Conservation (phyloP, 2,113 vertebrate species). For the Sceloporus tristichus region DNA sequence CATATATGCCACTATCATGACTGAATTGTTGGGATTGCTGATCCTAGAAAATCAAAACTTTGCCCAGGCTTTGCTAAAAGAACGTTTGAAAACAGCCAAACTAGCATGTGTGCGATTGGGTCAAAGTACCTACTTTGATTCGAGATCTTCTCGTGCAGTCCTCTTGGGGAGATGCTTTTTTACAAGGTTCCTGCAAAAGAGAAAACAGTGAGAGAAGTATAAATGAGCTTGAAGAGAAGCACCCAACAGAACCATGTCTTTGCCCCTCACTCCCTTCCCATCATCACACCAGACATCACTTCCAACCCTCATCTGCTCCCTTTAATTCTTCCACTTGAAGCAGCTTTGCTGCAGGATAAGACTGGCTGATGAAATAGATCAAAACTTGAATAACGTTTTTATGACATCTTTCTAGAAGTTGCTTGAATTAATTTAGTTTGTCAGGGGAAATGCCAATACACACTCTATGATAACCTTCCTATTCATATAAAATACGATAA, state of each 20-base stretch:
- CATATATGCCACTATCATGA: neutral
- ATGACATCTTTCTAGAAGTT: neutral
- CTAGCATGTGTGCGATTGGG: neutral
- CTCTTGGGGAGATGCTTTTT: constrained; percentile 90
- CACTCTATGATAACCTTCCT: neutral
- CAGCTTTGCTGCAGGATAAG: too few species aligned
- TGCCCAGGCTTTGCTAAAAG: neutral
- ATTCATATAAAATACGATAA: neutral
- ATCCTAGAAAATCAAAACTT: neutral
- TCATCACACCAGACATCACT: neutral
- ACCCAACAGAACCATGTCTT: neutral
- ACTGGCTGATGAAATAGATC: neutral
- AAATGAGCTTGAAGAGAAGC: neutral
- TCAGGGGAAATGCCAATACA: neutral
- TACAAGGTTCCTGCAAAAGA: constrained; percentile 83
- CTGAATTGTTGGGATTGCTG: neutral
- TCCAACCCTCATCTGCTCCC: neutral
- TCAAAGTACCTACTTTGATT: constrained; percentile 83
- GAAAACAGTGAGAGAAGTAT: neutral
- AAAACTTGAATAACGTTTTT: neutral
- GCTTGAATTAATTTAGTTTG: neutral
- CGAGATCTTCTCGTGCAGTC: constrained; percentile 87
- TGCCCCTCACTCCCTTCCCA: neutral
- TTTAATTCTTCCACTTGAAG: neutral
- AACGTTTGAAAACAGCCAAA: neutral